These are phyloP conservation scores for Archegozetes longisetosus DNA, from an alignment of 1,140 invertebrate genomes.

Conservation along the genomic window DNA sequence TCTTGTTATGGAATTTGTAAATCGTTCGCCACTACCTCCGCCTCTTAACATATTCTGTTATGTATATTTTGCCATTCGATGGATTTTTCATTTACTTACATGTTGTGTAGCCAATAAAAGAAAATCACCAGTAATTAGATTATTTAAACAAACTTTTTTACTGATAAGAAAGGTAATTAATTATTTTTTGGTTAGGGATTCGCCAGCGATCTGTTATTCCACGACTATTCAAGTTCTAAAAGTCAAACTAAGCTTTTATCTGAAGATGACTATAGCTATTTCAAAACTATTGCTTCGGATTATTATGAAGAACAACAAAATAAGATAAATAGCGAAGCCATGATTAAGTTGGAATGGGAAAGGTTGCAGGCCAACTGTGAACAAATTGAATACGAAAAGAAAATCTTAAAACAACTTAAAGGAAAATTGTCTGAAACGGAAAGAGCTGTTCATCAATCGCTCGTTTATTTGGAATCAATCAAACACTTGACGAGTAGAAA, in stretches of 20 bases:
- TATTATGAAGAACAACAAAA: conserved; percentile 15
- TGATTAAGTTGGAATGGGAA: conserved; percentile 19
- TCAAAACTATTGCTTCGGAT: conserved; percentile 22
- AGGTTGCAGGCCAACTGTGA: conserved; percentile 25
- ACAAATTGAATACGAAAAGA: conserved; percentile 27
- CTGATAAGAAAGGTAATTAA: too few relatives aligned
- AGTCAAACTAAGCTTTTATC: conserved; percentile 4
- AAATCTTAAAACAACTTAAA: conserved; percentile 25
- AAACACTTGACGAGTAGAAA: conserved; percentile 24
- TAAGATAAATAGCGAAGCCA: conserved; percentile 18
- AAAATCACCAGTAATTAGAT: too few relatives aligned
- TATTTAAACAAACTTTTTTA: too few relatives aligned
- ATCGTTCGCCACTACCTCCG: conserved; percentile 24
- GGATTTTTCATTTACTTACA: neutral
- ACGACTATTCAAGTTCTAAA: too few relatives aligned
- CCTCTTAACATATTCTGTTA: conserved; percentile 28
- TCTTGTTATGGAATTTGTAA: conserved; percentile 32
- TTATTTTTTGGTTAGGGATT: too few relatives aligned
- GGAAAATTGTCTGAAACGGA: conserved; percentile 28
- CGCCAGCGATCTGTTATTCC: too few relatives aligned
- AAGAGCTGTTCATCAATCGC: conserved; percentile 25
- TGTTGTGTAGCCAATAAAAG: too few relatives aligned
- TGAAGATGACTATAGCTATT: conserved; percentile 22
- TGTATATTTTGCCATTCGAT: conserved; percentile 19
- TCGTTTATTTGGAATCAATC: conserved; percentile 28